Conservation (phyloP, 53 echinoderm and acorn worm species). For the Astropecten irregularis region DNA sequence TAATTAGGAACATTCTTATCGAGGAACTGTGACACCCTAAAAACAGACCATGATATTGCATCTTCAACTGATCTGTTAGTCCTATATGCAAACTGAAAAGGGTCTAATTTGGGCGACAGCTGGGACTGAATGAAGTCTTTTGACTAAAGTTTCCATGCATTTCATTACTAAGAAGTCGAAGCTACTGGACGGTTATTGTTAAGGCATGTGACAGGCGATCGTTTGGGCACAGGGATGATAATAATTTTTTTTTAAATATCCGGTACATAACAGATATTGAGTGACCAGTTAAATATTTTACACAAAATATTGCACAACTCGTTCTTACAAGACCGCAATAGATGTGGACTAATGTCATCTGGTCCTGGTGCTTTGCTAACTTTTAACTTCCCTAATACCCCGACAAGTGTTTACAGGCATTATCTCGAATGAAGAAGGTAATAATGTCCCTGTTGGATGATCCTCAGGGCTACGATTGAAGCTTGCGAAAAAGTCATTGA, state of each 20-base stretch:
- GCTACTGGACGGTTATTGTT: conserved; percentile 21
- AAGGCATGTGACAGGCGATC: neutral
- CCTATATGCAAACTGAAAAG: neutral
- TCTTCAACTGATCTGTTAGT: conserved; percentile 6
- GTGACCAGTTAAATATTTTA: conserved; percentile 16
- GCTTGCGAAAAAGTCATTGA: conserved; percentile 1
- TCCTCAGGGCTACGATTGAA: conserved; percentile 27
- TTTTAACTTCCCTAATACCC: conserved; percentile 1
- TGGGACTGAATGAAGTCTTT: neutral
- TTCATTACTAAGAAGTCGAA: conserved; percentile 12
- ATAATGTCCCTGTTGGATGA: too few relatives aligned
- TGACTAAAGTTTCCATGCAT: conserved; percentile 33
- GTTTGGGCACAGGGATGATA: conserved; percentile 10
- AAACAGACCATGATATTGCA: neutral
- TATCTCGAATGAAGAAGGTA: neutral
- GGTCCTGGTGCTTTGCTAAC: conserved; percentile 21
- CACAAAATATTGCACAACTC: conserved; percentile 14
- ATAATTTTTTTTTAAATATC: neutral
- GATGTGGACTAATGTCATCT: neutral
- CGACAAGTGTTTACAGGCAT: neutral
- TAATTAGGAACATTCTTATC: conserved; percentile 15
- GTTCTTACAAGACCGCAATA: conserved; percentile 5
- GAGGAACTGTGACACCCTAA: neutral
- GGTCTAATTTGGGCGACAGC: neutral
- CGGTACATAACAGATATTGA: neutral